These are phyloP conservation scores for Agraylea sexmaculata DNA, from an alignment of 1,140 invertebrate species.

Conservation along the genomic window DNA sequence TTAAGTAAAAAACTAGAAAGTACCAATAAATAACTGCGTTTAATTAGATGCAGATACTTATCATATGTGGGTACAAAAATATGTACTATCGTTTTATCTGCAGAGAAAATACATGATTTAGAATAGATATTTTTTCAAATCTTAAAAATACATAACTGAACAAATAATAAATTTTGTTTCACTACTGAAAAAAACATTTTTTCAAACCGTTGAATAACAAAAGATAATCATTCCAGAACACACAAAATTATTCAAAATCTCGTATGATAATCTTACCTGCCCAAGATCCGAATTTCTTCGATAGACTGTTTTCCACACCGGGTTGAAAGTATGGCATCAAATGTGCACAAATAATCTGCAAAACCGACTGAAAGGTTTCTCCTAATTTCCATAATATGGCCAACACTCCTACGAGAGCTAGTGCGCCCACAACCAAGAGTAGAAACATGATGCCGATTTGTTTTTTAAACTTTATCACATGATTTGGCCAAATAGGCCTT, in stretches of 20 bases:
- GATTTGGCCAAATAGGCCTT: too few relatives aligned
- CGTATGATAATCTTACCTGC: conserved; percentile 40
- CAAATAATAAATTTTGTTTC: conserved; percentile 17
- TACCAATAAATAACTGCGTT: too few relatives aligned
- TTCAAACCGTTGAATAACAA: conserved; percentile 9
- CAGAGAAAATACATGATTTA: too few relatives aligned
- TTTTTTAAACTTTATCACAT: too few relatives aligned
- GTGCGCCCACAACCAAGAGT: conserved; percentile 23
- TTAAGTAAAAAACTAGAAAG: too few relatives aligned
- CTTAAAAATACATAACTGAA: conserved; percentile 17
- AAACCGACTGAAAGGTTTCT: conserved; percentile 39
- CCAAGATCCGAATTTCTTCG: conserved; percentile 45
- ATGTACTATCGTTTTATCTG: too few relatives aligned
- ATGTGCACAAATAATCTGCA: conserved; percentile 36
- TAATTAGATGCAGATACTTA: too few relatives aligned
- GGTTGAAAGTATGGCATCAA: conserved; percentile 45
- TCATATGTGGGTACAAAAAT: too few relatives aligned
- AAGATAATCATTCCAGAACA: too few relatives aligned
- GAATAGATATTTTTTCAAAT: conserved; percentile 10
- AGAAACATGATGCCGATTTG: too few relatives aligned
- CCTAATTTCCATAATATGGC: conserved; percentile 30
- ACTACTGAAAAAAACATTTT: conserved; percentile 11
- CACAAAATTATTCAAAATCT: too few relatives aligned
- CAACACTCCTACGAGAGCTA: conserved; percentile 33
- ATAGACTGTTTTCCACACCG: conserved; percentile 35